These are phyloP conservation scores for Oreotrochilus melanogaster DNA, from an alignment of 2,113 vertebrate genomes.

Conservation along the genomic window DNA sequence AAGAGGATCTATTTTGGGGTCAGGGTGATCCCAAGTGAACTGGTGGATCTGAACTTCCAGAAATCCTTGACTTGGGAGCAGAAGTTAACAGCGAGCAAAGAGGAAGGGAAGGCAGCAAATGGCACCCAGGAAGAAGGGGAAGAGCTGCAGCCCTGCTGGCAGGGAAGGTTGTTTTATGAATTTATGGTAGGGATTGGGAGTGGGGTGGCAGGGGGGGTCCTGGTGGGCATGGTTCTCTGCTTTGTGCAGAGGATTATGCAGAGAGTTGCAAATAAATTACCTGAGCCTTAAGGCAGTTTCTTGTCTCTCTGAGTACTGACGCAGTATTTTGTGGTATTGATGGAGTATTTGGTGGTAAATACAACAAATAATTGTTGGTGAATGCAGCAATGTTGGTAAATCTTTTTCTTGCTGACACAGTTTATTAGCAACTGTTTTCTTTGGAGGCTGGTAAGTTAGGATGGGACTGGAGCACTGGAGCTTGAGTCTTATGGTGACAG, in stretches of 20 bases:
- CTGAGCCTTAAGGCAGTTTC: accelerated
- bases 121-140: accelerated
- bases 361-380: too few species aligned
- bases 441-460: background rate
- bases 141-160: background rate
- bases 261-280: background rate
- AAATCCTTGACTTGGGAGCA: conserved; percentile 67
- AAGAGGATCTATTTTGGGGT: conserved; percentile 88
- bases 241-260: background rate
- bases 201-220: background rate
- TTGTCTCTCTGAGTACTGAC: background rate
- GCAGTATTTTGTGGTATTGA: too few species aligned
- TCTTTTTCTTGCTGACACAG: background rate
- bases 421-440: background rate
- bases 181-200: background rate
- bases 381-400: too few species aligned
- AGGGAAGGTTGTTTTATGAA: background rate
- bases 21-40: conserved; percentile 71
- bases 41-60: conserved; percentile 80
- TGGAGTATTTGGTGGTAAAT: too few species aligned
- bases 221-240: background rate
- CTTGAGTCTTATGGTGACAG: background rate
- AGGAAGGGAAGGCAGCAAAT: background rate
- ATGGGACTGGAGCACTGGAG: background rate
- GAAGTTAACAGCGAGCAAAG: background rate